A percentile compares a stretch with the other conserved stretches of the same genome.
Conservation (phyloP, 2,797 vertebrate species). For the Pogoniulus pusillus region DNA sequence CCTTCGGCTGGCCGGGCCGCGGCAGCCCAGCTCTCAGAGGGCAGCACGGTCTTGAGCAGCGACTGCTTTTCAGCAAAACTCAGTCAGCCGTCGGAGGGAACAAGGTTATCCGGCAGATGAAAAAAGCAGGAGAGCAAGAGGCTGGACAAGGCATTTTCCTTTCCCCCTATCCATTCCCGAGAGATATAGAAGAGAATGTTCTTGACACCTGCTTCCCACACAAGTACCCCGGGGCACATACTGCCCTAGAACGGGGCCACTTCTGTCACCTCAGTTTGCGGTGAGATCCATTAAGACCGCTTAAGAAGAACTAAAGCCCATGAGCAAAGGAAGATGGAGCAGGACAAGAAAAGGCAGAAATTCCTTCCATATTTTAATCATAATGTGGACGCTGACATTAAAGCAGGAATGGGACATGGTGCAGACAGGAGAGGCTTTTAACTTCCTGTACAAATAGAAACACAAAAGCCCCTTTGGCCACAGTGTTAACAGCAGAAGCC, state of each 20-base stretch:
- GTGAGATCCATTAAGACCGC: background rate
- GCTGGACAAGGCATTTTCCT: background rate
- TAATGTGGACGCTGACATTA: background rate
- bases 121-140: background rate
- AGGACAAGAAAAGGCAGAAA: background rate
- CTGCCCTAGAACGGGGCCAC: background rate
- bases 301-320: background rate
- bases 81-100: background rate
- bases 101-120: background rate
- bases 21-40: background rate
- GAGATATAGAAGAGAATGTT: background rate
- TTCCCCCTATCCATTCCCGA: rapidly evolving
- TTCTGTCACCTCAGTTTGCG: background rate
- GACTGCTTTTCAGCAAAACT: background rate
- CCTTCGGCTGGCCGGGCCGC: background rate
- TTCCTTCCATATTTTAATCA: background rate
- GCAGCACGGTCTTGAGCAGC: background rate
- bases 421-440: conserved; percentile 16
- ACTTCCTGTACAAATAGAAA: conserved; percentile 54
- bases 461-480: conserved; percentile 27
- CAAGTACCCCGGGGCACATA: background rate
- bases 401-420: background rate
- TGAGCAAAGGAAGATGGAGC: background rate
- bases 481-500: conserved; percentile 61
- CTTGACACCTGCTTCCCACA: background rate